Conservation (phyloP, 2,797 vertebrate species). For the Platyrinchus mystaceus region DNA sequence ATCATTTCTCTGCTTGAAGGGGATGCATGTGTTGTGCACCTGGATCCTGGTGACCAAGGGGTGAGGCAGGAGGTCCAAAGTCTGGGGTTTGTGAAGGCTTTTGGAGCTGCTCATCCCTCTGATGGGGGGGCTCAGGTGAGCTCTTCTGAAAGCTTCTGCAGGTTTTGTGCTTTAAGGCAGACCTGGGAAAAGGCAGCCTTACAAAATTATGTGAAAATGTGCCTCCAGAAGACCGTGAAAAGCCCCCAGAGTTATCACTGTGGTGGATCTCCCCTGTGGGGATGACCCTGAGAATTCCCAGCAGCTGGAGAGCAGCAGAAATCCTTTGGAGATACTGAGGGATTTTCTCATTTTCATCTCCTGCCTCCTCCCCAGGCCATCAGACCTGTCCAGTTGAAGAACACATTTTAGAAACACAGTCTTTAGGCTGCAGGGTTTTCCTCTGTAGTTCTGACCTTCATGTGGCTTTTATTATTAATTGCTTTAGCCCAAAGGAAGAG, state of each 20-base stretch:
- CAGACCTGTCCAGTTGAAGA: neutral
- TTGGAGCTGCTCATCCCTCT: neutral
- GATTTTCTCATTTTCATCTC: neutral
- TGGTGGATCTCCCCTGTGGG: neutral
- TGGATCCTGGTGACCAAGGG: neutral
- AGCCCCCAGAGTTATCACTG: neutral
- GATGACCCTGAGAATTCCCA: neutral
- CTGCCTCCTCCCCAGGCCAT: neutral
- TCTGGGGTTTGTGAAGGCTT: neutral
- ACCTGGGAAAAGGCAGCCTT: neutral
- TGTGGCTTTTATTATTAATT: neutral
- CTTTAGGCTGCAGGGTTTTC: neutral
- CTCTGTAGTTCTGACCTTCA: neutral
- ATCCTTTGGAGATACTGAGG: neutral
- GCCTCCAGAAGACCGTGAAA: neutral
- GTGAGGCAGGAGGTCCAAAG: neutral
- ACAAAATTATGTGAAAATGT: neutral
- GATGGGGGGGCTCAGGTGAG: neutral
- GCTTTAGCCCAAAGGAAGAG: neutral
- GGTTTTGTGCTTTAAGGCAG: neutral
- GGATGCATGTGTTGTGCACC: fast-evolving
- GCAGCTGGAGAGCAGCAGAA: neutral
- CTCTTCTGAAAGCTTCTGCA: neutral
- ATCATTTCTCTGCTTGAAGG: neutral
- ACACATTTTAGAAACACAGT: neutral